Conservation (phyloP, 2,888 invertebrate genomes). For the Drosophila mercatorum region DNA sequence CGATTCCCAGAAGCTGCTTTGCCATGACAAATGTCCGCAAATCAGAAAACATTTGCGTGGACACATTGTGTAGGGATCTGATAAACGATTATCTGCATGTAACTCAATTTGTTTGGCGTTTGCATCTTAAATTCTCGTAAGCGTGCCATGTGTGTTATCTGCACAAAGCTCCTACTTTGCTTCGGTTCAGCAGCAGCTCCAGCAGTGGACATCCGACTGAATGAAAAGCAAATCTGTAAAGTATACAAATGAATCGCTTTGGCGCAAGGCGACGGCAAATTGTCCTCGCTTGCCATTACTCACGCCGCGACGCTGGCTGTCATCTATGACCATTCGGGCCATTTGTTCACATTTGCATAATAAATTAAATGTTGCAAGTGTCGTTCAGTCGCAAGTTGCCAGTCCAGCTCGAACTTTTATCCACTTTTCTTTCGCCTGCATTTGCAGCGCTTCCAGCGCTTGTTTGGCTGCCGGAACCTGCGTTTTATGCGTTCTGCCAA, state of each 20-base stretch:
- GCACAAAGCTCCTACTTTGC: slow-evolving; percentile 20
- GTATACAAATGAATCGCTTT: slow-evolving; percentile 33
- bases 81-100: slow-evolving; percentile 78
- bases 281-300: slow-evolving; percentile 66
- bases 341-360: slow-evolving; percentile 80
- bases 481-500: slow-evolving; percentile 71
- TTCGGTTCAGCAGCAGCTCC: slow-evolving; percentile 5
- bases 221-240: slow-evolving; percentile 36
- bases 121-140: slow-evolving; percentile 53
- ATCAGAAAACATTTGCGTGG: slow-evolving; percentile 40
- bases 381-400: slow-evolving; percentile 48
- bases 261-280: slow-evolving; percentile 45
- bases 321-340: slow-evolving; percentile 74
- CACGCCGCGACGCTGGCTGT: slow-evolving; percentile 58
- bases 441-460: slow-evolving; percentile 28
- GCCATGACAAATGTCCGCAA: slow-evolving; percentile 27
- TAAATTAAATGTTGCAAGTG: slow-evolving; percentile 81
- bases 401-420: slow-evolving; percentile 37
- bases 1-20: neutral
- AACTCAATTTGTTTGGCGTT: slow-evolving; percentile 70
- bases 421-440: slow-evolving; percentile 27
- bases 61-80: slow-evolving; percentile 44
- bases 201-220: slow-evolving; percentile 37
- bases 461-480: slow-evolving; percentile 51
- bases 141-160: slow-evolving; percentile 37